Base-by-base conservation (phyloP, 1,140 invertebrate genomes). In the Rhynchophorus ferrugineus region DNA sequence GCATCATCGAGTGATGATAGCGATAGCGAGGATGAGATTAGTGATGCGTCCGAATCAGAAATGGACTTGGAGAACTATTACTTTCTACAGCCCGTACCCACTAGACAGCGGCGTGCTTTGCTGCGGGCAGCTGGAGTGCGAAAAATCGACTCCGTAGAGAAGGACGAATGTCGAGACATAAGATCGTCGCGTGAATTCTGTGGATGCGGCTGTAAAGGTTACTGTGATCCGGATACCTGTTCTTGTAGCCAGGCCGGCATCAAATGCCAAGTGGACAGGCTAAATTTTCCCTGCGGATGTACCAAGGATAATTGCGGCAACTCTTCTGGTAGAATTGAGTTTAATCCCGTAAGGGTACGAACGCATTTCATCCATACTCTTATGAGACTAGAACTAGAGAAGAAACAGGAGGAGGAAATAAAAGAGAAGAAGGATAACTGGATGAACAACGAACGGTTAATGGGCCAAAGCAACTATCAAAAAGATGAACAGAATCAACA, bases 361-460 rank as follows among this genome's bases (percentile, higher is more conserved):
- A 96, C 91, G n/a, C 95, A 98, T 72, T 98, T 95, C 63, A 93
- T 96, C 57, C 92, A 97, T 64, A 98, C 95, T 0, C 73, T 98
- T 7, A 96, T 97, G 93, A 79, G 92, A 45, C 68, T 98, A 50
- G 90, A 95, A 58, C 71, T 95, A 54, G 93, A 96, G 70, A 87
- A 89, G 68, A 87, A 90, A 56, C 80, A 87, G 53, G 64, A 71
- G 45, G 63, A 68, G 35, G 57, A 58, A n/a, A 54, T 60, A 39
- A 61, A 61, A 20, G 70, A 73, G 66, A 73, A 77, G 69, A 38
- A 48, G 57, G 13, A 69, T 47, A 61, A 60, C 55, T 61, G 74
- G 66, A 63, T 68, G 61, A 59, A 65, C 21, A 69, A 63, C 51
- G 66, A 69, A 38, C 51, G 67, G 39, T 46, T 69, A 33, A 41